Conservation (phyloP, 2,113 vertebrate species). For the Anarhynchus alexandrinus region DNA sequence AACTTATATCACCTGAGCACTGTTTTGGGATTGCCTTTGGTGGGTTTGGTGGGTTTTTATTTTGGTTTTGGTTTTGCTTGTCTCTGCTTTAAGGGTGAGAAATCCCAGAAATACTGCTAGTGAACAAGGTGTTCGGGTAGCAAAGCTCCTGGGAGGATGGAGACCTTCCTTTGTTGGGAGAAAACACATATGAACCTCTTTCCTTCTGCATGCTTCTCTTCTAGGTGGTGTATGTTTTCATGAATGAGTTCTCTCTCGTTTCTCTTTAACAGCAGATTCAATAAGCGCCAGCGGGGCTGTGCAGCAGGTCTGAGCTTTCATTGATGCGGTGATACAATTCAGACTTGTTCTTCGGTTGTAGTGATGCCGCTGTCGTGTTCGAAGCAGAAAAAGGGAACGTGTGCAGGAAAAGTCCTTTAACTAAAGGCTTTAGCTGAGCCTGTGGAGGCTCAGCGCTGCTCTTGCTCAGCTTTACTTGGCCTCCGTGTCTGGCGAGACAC, state of each 20-base stretch:
- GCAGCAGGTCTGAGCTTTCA: not conserved
- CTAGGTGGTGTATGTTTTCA: accelerated
- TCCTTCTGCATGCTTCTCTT: not conserved
- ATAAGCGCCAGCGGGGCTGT: not conserved
- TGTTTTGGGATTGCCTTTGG: not conserved
- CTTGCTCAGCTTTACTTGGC: not conserved
- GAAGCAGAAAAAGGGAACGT: not conserved
- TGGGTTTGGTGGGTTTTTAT: not conserved
- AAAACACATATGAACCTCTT: not conserved
- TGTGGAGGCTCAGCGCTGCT: not conserved
- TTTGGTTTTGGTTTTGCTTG: not conserved
- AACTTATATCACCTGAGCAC: accelerated
- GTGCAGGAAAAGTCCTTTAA: not conserved
- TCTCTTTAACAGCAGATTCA: not conserved
- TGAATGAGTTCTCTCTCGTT: not conserved
- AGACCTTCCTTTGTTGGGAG: not conserved
- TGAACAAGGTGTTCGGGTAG: accelerated
- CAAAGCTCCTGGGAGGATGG: not conserved
- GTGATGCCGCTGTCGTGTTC: accelerated
- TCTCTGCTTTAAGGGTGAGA: not conserved
- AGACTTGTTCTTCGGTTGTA: not conserved
- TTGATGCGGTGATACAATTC: not conserved
- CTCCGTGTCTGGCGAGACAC: accelerated
- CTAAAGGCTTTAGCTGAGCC: not conserved
- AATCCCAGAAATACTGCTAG: not conserved